phyloP scores from a whole-genome alignment of 1,140 invertebrate species.

The Polyergus mexicanus region DNA sequence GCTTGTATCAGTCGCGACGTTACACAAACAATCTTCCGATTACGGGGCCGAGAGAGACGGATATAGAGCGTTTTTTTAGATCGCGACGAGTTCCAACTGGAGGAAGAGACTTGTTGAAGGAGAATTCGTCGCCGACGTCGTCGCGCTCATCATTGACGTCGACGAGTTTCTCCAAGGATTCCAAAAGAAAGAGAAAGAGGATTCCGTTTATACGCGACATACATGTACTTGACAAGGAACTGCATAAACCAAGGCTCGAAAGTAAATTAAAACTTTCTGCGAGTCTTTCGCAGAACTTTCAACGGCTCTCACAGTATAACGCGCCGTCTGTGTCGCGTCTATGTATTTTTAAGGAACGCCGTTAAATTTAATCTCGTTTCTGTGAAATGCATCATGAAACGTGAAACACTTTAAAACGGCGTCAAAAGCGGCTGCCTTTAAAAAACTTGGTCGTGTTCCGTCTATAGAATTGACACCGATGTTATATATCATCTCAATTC shows the following conservation, averaged over 20 bases:
- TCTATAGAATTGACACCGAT: too few relatives aligned
- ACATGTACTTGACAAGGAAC: conserved; percentile 62
- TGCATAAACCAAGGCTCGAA: conserved; percentile 61
- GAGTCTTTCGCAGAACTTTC: conserved; percentile 58
- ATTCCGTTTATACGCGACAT: conserved; percentile 34
- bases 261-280: conserved; percentile 61
- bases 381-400: conserved; percentile 41
- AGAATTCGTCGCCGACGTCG: conserved; percentile 56
- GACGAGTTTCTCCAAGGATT: conserved; percentile 28
- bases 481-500: not conserved
- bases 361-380: conserved; percentile 60
- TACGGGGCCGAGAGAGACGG: conserved; percentile 24
- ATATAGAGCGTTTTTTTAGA: conserved; percentile 63
- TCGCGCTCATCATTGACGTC: conserved; percentile 52
- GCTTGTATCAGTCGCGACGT: conserved; percentile 67
- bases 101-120: conserved; percentile 50
- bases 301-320: conserved; percentile 55
- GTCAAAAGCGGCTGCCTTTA: conserved; percentile 14
- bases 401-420: conserved; percentile 24
- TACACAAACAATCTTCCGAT: conserved; percentile 70
- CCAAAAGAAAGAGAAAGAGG: conserved; percentile 13
- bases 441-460: not conserved
- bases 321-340: conserved; percentile 59
- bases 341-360: conserved; percentile 59
- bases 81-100: conserved; percentile 67